Percentiles rank a stretch among this genome's conserved stretches.
Conservation (phyloP, 2,888 invertebrate genomes). For the Microplitis manilae region DNA sequence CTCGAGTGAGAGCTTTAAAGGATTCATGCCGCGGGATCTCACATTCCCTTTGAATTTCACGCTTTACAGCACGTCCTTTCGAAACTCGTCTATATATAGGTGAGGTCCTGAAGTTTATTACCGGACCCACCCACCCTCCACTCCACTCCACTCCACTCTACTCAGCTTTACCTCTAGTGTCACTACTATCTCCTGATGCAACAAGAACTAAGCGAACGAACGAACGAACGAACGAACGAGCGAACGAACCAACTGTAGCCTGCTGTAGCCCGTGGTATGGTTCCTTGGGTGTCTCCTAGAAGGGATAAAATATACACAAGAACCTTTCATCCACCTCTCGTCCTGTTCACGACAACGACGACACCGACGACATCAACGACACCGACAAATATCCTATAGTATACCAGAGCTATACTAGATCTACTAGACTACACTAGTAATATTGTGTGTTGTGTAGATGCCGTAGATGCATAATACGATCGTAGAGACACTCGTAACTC, state of each 20-base stretch:
- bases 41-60: constrained; percentile 67
- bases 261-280: constrained; percentile 13
- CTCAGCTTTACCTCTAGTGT: background rate
- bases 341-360: constrained; percentile 11
- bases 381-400: background rate
- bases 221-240: no score
- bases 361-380: background rate
- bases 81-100: constrained; percentile 50
- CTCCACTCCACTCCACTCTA: background rate
- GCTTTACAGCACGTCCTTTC: constrained; percentile 57
- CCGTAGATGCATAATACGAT: constrained; percentile 30
- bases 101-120: constrained; percentile 58
- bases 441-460: background rate
- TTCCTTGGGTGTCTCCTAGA: constrained; percentile 45
- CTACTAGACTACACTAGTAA: background rate
- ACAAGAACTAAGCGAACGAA: constrained; percentile 43
- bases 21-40: constrained; percentile 59
- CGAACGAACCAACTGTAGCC: no score
- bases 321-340: constrained; percentile 43
- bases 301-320: constrained; percentile 55
- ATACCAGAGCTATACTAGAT: background rate
- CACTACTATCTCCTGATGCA: constrained; percentile 23
- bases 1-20: constrained; percentile 52
- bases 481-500: constrained; percentile 20
- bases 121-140: constrained; percentile 43